These are phyloP conservation scores for Bryconaethiops microstoma DNA, from an alignment of 2,797 vertebrate genomes.

Conservation along the genomic window DNA sequence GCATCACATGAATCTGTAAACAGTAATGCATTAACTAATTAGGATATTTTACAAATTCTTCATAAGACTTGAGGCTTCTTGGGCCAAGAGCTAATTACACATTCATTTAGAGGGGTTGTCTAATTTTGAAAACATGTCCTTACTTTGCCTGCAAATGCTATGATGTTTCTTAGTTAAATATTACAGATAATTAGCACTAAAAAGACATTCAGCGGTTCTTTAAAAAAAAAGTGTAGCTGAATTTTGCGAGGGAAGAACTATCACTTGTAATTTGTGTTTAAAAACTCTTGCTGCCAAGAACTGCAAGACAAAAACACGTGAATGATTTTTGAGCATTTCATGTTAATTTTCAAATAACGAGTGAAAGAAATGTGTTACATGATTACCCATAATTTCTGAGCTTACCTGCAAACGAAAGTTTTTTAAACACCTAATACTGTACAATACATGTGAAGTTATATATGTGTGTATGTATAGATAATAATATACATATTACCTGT, in stretches of 20 bases:
- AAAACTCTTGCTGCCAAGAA: background rate
- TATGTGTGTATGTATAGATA: no score
- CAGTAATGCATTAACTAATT: background rate
- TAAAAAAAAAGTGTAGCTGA: background rate
- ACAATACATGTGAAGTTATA: no score
- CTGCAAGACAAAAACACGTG: background rate
- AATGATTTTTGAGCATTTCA: no score
- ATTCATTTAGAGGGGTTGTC: slow-evolving; percentile 1
- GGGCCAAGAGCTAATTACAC: background rate
- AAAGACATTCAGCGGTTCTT: background rate
- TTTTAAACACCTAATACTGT: no score
- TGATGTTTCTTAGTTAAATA: background rate
- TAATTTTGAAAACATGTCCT: slow-evolving; percentile 1
- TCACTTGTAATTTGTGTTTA: background rate
- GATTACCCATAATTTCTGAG: no score
- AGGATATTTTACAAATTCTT: background rate
- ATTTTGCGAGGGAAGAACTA: background rate
- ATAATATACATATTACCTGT: no score
- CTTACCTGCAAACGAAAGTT: no score
- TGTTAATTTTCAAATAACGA: no score
- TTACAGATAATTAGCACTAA: background rate
- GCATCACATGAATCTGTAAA: background rate
- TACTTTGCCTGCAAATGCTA: background rate
- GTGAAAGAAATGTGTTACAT: no score
- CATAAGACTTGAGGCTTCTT: background rate